These are phyloP conservation scores for Ladona fulva DNA, from an alignment of 1,140 invertebrate genomes.

Conservation along the genomic window DNA sequence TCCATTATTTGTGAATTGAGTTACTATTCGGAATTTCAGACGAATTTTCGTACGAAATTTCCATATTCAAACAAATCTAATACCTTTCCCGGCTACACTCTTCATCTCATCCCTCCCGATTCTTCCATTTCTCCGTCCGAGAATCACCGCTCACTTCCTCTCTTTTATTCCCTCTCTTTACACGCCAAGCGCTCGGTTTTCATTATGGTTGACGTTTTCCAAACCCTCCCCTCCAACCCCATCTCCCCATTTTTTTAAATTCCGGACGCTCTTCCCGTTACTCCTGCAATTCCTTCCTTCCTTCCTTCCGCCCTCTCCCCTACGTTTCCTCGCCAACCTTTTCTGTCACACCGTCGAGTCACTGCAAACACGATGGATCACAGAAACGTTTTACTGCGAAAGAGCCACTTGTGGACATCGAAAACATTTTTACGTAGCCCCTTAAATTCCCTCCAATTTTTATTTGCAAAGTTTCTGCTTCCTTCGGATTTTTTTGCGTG, in stretches of 20 bases:
- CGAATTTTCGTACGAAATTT: no score
- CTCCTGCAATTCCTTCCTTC: background rate
- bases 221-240: background rate
- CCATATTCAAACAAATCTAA: no score
- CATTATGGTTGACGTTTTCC: slow-evolving; percentile 11
- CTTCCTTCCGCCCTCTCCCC: slow-evolving; percentile 14
- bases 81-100: no score
- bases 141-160: slow-evolving; percentile 11
- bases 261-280: background rate
- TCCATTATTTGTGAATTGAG: no score
- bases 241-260: background rate
- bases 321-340: slow-evolving; percentile 16
- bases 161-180: slow-evolving; percentile 15
- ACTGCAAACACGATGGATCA: background rate
- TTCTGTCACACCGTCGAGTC: slow-evolving; percentile 13
- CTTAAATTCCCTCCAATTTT: no score
- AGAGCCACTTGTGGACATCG: slow-evolving; percentile 6
- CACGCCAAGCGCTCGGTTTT: background rate
- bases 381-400: background rate
- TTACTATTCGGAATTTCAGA: no score
- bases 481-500: no score
- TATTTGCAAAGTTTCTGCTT: no score
- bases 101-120: no score
- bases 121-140: no score
- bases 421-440: background rate